These are phyloP conservation scores for Tragelaphus imberbis DNA, from an alignment of 2,113 vertebrate genomes.

Conservation along the genomic window DNA sequence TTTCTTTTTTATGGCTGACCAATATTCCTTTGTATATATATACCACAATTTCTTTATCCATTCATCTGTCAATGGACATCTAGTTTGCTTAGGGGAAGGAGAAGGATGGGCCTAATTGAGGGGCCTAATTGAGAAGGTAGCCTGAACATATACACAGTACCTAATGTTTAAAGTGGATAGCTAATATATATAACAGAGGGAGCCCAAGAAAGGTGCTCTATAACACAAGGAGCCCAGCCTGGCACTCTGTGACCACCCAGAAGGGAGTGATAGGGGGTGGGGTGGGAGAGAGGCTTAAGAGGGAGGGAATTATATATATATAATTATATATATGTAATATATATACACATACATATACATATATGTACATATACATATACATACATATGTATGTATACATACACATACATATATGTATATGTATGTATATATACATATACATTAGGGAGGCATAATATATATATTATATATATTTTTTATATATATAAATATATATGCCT, in stretches of 20 bases:
- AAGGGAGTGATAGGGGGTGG: background rate
- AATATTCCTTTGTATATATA: background rate
- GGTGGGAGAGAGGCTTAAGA: background rate
- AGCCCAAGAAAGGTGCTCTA: background rate
- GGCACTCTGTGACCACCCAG: background rate
- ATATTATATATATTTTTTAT: too few species aligned
- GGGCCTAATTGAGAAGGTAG: background rate
- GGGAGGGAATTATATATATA: background rate
- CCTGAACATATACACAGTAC: background rate
- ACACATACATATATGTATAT: too few species aligned
- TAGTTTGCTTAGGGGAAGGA: background rate
- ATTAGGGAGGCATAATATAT: too few species aligned
- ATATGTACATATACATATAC: too few species aligned
- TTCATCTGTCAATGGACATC: background rate
- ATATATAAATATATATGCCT: background rate
- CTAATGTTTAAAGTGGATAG: background rate
- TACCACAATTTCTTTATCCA: background rate
- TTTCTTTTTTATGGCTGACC: background rate
- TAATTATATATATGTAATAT: background rate
- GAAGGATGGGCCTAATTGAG: background rate
- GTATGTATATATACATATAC: too few species aligned
- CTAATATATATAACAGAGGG: background rate
- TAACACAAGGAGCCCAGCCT: background rate
- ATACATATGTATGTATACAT: too few species aligned
- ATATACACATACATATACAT: too few species aligned